A percentile compares a stretch with the other conserved stretches of the same genome.
These are phyloP conservation scores for Limosa lapponica DNA, from an alignment of 2,797 vertebrate genomes.

Conservation along the genomic window DNA sequence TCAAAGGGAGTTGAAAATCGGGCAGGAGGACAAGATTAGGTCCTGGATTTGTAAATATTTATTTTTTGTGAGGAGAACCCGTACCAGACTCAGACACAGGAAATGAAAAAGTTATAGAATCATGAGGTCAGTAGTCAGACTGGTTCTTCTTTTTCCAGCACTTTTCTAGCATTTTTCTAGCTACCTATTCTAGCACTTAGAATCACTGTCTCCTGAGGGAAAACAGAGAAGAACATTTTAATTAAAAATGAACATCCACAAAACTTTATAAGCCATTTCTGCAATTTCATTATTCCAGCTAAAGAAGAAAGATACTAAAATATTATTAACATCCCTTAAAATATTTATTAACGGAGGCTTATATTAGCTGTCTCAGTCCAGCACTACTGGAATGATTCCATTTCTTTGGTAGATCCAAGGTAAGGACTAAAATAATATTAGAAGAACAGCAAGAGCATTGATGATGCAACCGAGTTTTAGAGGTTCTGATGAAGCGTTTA, in stretches of 20 bases:
- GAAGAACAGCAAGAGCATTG: background rate
- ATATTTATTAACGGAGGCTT: conserved; percentile 58
- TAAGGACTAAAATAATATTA: background rate
- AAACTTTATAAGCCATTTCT: conserved; percentile 60
- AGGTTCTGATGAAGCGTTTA: background rate
- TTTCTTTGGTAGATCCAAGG: background rate
- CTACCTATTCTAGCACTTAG: background rate
- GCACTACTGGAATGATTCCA: background rate
- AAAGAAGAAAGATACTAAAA: conserved; percentile 47
- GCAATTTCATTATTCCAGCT: conserved; percentile 58
- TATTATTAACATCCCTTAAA: conserved; percentile 65
- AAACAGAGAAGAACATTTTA: conserved; percentile 58
- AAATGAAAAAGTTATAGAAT: conserved; percentile 5
- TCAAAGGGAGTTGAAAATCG: background rate
- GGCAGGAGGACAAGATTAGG: background rate
- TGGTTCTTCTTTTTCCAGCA: background rate
- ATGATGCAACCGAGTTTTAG: background rate
- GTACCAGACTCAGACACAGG: background rate
- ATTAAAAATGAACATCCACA: conserved; percentile 67
- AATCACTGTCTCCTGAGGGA: conserved; percentile 34
- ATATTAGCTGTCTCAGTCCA: conserved; percentile 24
- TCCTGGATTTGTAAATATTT: background rate
- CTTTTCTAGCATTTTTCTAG: background rate
- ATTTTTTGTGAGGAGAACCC: background rate
- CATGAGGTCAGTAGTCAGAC: background rate